Evolutionary conservation across 2,113 vertebrate genomes (phyloP).

Genomic region (Condylura cristata): DNA sequence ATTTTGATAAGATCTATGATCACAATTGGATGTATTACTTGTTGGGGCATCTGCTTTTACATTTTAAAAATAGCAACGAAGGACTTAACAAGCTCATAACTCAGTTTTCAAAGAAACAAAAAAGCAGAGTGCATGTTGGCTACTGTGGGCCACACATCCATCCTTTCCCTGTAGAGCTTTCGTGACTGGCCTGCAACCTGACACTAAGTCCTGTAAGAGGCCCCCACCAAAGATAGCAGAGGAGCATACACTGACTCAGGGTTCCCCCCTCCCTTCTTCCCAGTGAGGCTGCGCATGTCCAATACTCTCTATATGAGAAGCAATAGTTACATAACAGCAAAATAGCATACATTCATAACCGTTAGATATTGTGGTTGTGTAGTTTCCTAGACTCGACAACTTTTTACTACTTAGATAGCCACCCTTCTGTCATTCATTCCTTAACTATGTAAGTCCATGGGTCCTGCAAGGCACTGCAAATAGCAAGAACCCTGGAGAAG

Average conservation of each 20-base stretch:
- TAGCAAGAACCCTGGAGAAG: not conserved
- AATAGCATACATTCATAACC: conserved; percentile 9
- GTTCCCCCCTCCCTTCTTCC: not conserved
- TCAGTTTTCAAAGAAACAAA: conserved; percentile 45
- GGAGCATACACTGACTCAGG: not conserved
- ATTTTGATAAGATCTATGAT: conserved; percentile 25
- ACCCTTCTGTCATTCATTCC: conserved; percentile 30
- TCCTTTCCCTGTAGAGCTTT: conserved; percentile 17
- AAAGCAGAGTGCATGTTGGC: not conserved
- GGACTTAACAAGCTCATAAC: conserved; percentile 17
- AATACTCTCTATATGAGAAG: not conserved
- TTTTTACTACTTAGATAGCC: not conserved
- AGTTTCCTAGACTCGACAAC: conserved; percentile 11
- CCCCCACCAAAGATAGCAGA: not conserved
- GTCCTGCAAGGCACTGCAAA: not conserved
- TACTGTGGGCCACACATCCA: not conserved
- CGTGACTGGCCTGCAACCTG: conserved; percentile 44
- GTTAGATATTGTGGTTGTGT: not conserved
- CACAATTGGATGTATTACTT: not conserved
- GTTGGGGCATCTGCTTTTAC: not conserved
- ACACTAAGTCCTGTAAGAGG: conserved; percentile 34
- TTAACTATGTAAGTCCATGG: conserved; percentile 2
- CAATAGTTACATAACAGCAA: not conserved
- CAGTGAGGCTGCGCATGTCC: not conserved
- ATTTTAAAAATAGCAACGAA: conserved; percentile 4